Percentiles rank a stretch among this genome's conserved stretches.
These are phyloP conservation scores for Alces alces DNA, from an alignment of 2,113 vertebrate genomes.

Conservation along the genomic window DNA sequence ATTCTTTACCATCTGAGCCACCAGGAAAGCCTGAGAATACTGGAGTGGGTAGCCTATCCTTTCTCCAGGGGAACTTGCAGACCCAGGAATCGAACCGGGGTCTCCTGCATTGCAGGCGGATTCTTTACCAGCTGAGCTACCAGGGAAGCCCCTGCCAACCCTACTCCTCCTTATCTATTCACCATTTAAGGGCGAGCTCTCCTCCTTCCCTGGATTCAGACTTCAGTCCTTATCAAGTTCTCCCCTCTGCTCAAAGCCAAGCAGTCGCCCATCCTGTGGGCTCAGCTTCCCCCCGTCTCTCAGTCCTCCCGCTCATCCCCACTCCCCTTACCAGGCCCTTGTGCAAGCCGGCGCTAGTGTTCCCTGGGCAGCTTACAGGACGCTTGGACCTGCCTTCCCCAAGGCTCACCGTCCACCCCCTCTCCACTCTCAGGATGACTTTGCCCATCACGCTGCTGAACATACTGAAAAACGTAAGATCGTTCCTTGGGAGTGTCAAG, in stretches of 20 bases:
- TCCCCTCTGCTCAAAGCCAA: background rate
- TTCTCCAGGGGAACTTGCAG: background rate
- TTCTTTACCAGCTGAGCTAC: background rate
- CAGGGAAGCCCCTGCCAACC: background rate
- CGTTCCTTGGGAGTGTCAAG: background rate
- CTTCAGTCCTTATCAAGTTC: background rate
- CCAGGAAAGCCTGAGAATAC: background rate
- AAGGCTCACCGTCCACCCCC: background rate
- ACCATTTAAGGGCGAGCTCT: background rate
- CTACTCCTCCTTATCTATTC: background rate
- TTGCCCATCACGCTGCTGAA: background rate
- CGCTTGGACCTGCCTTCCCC: background rate
- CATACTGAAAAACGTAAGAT: background rate
- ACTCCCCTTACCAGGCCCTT: background rate
- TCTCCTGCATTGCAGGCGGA: rapidly evolving
- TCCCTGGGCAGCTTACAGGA: background rate
- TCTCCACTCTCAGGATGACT: background rate
- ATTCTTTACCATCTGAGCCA: too few species aligned
- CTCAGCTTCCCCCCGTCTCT: rapidly evolving
- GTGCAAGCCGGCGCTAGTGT: background rate
- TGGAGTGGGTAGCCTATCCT: background rate
- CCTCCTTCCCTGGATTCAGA: background rate
- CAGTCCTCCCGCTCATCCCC: rapidly evolving
- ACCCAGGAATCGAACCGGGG: background rate
- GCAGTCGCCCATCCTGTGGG: background rate